Base-by-base conservation (phyloP, 2,888 invertebrate genomes). In the Ichneumon xanthorius region DNA sequence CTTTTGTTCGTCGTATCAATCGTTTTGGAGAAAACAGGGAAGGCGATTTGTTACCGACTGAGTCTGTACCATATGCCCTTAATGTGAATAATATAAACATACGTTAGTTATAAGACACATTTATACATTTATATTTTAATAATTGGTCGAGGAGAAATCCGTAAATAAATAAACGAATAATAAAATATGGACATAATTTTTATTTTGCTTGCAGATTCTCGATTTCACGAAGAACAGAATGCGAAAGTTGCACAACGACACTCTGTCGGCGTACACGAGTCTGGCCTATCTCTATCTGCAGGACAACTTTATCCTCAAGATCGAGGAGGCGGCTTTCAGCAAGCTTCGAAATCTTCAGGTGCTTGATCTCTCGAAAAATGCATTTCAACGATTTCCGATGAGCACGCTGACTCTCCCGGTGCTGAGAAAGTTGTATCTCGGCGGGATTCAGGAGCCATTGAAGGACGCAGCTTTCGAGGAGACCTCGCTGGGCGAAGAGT, bases 341-440 rank as follows among this genome's bases (percentile, higher is more conserved):
- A 92, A 94, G 0, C 94, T 96, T 2, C 93, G 94, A 0, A 94
- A 94, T 85, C 92, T 96, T 9, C 94, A 95, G 89, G 95, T 95
- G 0, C 90, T 96, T 77, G 96, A 96, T 88, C 94, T 96, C 7
- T 95, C 95, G 1, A 94, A 94, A 80, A 96, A 96, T 90, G 95
- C 95, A 0, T 94, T 95, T 70, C 89, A 94, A 65, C 92, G 94
- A 45, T 91, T 96, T 0, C 95, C 96, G 0, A 93, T 93, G 58
- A 93, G 93, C 2, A 92, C 95, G 16, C 95, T 96, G 68, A 95
- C 95, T 81, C 89, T 96, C 86, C 95, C 96, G 0, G 94, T 95
- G 0, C 91, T 97, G 82, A 94, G 96, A 76, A 96, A 96, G 91
- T 92, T 97, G 33, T 96, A 96, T 89, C 94, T 96, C 1, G 94